Base-by-base conservation (phyloP, 1,140 invertebrate genomes). In the Lethrus apterus region DNA sequence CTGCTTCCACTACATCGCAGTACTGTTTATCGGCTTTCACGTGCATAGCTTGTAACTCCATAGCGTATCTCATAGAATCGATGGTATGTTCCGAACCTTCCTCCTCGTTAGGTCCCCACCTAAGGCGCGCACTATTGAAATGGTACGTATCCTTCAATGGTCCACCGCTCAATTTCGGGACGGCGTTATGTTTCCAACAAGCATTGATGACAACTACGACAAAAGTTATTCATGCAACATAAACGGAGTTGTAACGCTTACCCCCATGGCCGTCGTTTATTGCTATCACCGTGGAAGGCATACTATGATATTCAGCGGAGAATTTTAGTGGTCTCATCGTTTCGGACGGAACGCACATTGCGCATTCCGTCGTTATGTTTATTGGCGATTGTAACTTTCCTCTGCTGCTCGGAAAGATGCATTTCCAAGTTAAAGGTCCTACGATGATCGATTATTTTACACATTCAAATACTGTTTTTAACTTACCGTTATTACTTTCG, bases 11-110 rank as follows among this genome's bases (percentile, higher is more conserved):
- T n/a, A 62, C 31, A 32, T 60, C 52, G 14, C 19, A 19, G n/a
- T 48, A 51, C 14, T 32, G 20, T 20, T 20, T 14, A 10, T 41
- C 48, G 10, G 44, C 53, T 42, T 68, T 70, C 2, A 66, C 50
- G 36, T 70, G 69, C 11, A 65, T 54, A 13, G 72, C 66, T 61
- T 78, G 76, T 43, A 78, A 52, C 51, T 79, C 76, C 56, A 78
- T 63, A 0, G 76, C 66, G 55, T 62, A 78, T 48, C 70, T 67
- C 10, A 64, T 54, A 40, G 70, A 65, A 44, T 78, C 67, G 0
- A 79, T 48, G 11, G 71, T 74, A 38, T 79, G 76, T 52, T 78
- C 76, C 7, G 76, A 76, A 10, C 76, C 76, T 46, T 74, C 71
- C 19, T 70, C 64, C 34, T 77, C 67, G 19, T 62, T 66, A 18